Percentiles rank a stretch among this genome's conserved stretches.
These are phyloP conservation scores for Pinctada fucata DNA, from an alignment of 2,888 invertebrate species.

Conservation along the genomic window DNA sequence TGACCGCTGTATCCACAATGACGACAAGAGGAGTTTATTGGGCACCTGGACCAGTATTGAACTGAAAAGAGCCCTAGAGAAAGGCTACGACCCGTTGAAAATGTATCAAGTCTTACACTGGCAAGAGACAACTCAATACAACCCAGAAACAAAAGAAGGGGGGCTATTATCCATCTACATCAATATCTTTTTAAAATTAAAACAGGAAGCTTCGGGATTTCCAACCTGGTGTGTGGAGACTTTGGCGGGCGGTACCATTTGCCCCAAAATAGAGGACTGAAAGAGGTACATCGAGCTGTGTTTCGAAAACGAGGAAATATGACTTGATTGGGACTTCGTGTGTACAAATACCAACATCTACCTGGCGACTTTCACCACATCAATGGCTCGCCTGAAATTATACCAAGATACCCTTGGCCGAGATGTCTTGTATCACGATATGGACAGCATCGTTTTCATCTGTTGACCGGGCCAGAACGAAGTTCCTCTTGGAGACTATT, in stretches of 20 bases:
- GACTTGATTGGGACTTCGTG: slow-evolving; percentile 16
- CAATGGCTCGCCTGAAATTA: background rate
- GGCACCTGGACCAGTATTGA: slow-evolving; percentile 7
- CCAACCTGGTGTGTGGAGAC: slow-evolving; percentile 1
- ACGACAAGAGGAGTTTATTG: slow-evolving; percentile 2
- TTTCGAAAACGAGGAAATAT: background rate
- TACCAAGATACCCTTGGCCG: background rate
- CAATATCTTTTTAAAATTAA: slow-evolving; percentile 8
- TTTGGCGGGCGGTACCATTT: background rate
- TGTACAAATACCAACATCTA: slow-evolving; percentile 14
- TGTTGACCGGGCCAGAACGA: slow-evolving; percentile 5
- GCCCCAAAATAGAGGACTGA: no score
- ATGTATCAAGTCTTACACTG: slow-evolving; percentile 29
- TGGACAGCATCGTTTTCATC: background rate
- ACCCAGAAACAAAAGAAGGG: background rate
- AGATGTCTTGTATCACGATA: no score
- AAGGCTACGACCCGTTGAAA: slow-evolving; percentile 12
- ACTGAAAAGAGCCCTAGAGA: slow-evolving; percentile 5
- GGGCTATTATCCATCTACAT: background rate
- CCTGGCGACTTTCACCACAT: slow-evolving; percentile 16
- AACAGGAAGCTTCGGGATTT: slow-evolving; percentile 13
- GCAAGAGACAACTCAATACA: slow-evolving; percentile 4
- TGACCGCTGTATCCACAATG: background rate
- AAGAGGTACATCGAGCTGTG: no score
- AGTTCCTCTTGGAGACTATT: background rate